These are phyloP conservation scores for Otolemur crassicaudatus DNA, from an alignment of 2,797 vertebrate genomes.

Conservation along the genomic window DNA sequence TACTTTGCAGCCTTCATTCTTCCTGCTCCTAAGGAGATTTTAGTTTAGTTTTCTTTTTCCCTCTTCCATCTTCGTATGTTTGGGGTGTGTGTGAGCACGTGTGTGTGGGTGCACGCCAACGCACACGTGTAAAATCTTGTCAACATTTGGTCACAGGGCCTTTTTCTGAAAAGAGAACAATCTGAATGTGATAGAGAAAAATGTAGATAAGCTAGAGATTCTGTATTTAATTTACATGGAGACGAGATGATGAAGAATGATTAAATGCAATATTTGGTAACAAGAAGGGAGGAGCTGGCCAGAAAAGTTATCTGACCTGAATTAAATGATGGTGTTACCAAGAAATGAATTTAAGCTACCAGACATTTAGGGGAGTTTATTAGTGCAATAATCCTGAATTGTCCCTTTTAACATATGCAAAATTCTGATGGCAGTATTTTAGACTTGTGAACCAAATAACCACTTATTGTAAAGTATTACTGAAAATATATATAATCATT, in stretches of 20 bases:
- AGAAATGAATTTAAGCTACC: conserved; percentile 1
- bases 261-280: neutral
- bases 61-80: neutral
- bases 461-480: neutral
- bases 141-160: neutral
- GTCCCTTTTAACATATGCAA: neutral
- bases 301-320: neutral
- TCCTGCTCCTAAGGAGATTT: neutral
- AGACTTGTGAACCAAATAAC: conserved; percentile 53
- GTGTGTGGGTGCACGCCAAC: accelerated
- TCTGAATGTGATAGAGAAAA: neutral
- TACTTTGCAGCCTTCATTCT: neutral
- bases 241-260: neutral
- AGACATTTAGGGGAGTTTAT: neutral
- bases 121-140: neutral
- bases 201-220: neutral
- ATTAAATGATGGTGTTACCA: neutral
- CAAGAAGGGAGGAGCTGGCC: neutral
- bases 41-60: neutral
- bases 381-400: conserved; percentile 21
- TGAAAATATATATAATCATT: conserved; percentile 42
- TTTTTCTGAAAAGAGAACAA: neutral
- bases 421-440: neutral
- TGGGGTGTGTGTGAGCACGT: neutral
- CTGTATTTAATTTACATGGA: neutral